Evolutionary conservation across 2,888 invertebrate genomes (phyloP).

Genomic region (Athetis lepigone): DNA sequence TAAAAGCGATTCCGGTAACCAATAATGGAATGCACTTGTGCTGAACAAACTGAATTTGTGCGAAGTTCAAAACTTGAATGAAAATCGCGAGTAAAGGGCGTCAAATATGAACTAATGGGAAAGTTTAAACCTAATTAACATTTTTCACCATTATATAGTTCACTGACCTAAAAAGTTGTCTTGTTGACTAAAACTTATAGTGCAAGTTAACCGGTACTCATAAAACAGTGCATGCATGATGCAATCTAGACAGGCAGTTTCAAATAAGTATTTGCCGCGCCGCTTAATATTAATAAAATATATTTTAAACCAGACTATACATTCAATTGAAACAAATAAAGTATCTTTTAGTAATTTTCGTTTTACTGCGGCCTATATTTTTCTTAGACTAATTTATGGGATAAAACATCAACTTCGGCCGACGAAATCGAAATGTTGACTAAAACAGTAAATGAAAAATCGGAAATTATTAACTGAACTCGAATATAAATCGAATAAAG

Average conservation of each 20-base stretch:
- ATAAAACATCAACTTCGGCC: too few species aligned
- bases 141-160: conserved; percentile 9
- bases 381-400: too few species aligned
- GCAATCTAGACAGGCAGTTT: conserved; percentile 54
- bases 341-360: too few species aligned
- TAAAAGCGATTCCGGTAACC: not conserved
- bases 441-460: too few species aligned
- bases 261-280: conserved; percentile 37
- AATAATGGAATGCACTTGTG: not conserved
- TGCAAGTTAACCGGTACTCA: not conserved
- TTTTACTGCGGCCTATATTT: too few species aligned
- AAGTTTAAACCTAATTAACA: conserved; percentile 32
- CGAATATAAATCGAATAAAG: too few species aligned
- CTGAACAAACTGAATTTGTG: too few species aligned
- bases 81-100: conserved; percentile 1
- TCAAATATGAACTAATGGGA: conserved; percentile 8
- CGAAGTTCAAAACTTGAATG: conserved; percentile 20
- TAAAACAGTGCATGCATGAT: conserved; percentile 46
- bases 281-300: not conserved
- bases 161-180: conserved; percentile 38
- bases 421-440: too few species aligned
- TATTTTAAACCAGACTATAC: not conserved
- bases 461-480: too few species aligned
- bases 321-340: too few species aligned
- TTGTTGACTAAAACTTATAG: not conserved